Conservation (phyloP, 2,888 invertebrate species). For the Oeneis ivallda region DNA sequence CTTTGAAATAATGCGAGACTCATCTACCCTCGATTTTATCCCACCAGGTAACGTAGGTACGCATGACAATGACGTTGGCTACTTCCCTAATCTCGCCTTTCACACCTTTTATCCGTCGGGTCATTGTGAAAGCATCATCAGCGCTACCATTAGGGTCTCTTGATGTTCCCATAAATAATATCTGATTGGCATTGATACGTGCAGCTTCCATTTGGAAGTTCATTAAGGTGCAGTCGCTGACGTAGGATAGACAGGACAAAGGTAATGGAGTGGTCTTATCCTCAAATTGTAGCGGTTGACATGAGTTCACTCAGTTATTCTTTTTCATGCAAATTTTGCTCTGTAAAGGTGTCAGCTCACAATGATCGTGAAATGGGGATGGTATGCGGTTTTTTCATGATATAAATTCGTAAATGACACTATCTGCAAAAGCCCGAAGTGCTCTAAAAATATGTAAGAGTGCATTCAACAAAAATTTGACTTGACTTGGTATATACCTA, state of each 20-base stretch:
- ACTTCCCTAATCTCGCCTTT: slow-evolving; percentile 37
- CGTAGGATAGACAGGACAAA: slow-evolving; percentile 51
- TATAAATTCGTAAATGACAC: no score
- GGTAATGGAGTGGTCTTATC: slow-evolving; percentile 38
- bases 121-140: slow-evolving; percentile 52
- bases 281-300: not conserved
- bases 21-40: not conserved
- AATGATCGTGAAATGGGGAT: no score
- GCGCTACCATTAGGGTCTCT: slow-evolving; percentile 67
- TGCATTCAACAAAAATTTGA: no score
- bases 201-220: slow-evolving; percentile 78
- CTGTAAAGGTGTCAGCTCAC: no score
- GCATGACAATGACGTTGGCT: slow-evolving; percentile 38
- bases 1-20: no score
- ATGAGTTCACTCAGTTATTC: no score
- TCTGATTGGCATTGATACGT: slow-evolving; percentile 78
- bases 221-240: slow-evolving; percentile 66
- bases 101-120: slow-evolving; percentile 40
- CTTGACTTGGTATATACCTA: no score
- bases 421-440: no score
- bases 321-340: no score
- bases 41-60: not conserved
- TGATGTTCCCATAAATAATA: slow-evolving; percentile 68
- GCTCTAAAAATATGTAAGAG: no score
- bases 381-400: no score